Evolutionary conservation across 2,113 vertebrate genomes (phyloP).

Genomic region (Cottus gobio): DNA sequence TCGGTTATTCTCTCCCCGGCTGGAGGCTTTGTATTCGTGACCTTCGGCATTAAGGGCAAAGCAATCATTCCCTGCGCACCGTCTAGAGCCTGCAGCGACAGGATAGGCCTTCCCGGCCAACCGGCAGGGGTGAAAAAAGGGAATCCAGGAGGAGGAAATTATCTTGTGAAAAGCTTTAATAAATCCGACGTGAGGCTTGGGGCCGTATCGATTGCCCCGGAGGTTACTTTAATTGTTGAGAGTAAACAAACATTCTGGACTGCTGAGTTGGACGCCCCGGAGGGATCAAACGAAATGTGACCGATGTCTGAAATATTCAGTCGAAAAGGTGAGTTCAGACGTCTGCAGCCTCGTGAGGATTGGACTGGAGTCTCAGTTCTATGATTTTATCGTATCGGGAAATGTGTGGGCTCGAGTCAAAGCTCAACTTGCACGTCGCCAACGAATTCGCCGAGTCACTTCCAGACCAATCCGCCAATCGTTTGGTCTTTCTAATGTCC

Average conservation of each 20-base stretch:
- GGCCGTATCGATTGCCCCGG: constrained; percentile 36
- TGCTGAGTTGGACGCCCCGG: background rate
- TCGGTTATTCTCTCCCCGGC: constrained; percentile 36
- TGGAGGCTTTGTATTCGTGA: constrained; percentile 35
- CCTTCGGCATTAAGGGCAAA: constrained; percentile 54
- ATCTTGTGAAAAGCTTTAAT: constrained; percentile 42
- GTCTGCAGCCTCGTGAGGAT: background rate
- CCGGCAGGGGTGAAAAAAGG: constrained; percentile 6
- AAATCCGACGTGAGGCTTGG: constrained; percentile 14
- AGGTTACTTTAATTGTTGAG: constrained; percentile 40
- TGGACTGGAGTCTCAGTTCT: no score
- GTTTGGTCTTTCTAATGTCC: background rate
- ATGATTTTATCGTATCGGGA: no score
- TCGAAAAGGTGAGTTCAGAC: background rate
- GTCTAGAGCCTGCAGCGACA: constrained; percentile 23
- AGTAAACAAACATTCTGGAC: constrained; percentile 20
- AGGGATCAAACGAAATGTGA: background rate
- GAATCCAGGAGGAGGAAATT: no score
- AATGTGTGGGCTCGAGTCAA: no score
- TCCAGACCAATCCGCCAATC: no score
- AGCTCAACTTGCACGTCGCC: no score
- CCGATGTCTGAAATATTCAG: background rate
- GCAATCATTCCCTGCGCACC: constrained; percentile 50
- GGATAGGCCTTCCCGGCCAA: constrained; percentile 1
- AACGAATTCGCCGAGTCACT: no score